A percentile compares a stretch with the other conserved stretches of the same genome.
Evolutionary conservation across 2,113 vertebrate genomes (phyloP).

Genomic region (Panthera leo): DNA sequence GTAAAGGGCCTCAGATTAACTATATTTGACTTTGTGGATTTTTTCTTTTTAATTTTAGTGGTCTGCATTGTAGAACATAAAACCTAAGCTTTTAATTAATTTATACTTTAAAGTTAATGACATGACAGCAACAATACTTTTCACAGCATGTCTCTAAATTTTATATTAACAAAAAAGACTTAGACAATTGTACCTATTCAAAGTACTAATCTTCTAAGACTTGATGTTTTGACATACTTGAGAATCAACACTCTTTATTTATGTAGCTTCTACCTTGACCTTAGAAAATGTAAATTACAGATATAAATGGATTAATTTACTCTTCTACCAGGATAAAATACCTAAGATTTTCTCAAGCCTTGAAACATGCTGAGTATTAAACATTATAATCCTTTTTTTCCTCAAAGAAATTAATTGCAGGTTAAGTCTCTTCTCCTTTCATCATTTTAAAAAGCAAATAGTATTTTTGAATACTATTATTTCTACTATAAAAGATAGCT

Average conservation of each 20-base stretch:
- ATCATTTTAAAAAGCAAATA: constrained; percentile 58
- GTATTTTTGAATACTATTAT: constrained; percentile 4
- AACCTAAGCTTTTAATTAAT: not conserved
- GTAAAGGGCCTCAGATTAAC: not conserved
- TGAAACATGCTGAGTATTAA: constrained; percentile 50
- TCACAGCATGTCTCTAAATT: not conserved
- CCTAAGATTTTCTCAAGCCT: constrained; percentile 33
- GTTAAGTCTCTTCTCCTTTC: constrained; percentile 39
- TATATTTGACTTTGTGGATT: not conserved
- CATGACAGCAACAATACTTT: not conserved
- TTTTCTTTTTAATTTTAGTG: not conserved
- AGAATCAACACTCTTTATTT: constrained; percentile 47
- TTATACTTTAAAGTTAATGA: constrained; percentile 18
- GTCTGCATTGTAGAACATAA: not conserved
- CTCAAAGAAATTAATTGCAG: constrained; percentile 48
- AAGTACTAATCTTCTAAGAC: constrained; percentile 50
- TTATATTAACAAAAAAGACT: not conserved
- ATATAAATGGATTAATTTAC: constrained; percentile 66
- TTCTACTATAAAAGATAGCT: constrained; percentile 28
- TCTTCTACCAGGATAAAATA: constrained; percentile 35
- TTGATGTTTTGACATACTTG: constrained; percentile 23
- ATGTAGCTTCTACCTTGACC: constrained; percentile 41
- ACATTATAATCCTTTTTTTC: constrained; percentile 30
- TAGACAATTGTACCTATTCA: not conserved
- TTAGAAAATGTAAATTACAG: constrained; percentile 50